Conservation (phyloP, 2,113 vertebrate species). For the Barbus barbus region DNA sequence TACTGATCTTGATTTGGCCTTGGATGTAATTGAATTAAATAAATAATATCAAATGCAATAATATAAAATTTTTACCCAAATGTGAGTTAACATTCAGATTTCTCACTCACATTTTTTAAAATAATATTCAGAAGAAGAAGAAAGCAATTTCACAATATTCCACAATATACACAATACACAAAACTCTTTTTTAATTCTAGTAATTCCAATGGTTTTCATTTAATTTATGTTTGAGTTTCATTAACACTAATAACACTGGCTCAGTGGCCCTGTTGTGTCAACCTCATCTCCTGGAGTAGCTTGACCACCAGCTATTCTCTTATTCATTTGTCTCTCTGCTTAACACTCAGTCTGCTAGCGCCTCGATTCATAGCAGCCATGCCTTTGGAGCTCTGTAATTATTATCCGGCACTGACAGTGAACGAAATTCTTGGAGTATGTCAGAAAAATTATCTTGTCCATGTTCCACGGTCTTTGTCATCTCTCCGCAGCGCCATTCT, state of each 20-base stretch:
- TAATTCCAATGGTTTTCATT: background rate
- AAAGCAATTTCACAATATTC: no score
- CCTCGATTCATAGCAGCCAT: slow-evolving; percentile 26
- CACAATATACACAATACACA: no score
- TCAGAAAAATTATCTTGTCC: slow-evolving; percentile 32
- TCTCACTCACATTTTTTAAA: background rate
- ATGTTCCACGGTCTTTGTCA: slow-evolving; percentile 18
- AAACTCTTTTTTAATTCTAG: background rate
- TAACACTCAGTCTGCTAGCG: background rate
- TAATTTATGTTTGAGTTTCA: background rate
- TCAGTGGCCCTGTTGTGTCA: slow-evolving; percentile 11
- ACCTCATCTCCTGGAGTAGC: background rate
- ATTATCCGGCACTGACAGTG: slow-evolving; percentile 36
- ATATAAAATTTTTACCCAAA: background rate
- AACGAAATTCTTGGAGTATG: slow-evolving; percentile 30
- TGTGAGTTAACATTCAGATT: background rate
- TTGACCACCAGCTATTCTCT: slow-evolving; percentile 24
- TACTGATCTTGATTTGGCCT: background rate
- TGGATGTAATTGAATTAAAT: background rate
- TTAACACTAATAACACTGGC: background rate
- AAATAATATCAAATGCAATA: background rate
- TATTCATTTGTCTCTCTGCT: background rate
- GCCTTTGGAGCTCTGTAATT: slow-evolving; percentile 39
- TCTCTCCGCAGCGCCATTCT: slow-evolving; percentile 25
- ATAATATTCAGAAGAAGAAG: background rate